Evolutionary conservation across 2,113 vertebrate species (phyloP).

Genomic region (Opisthocomus hoazin): DNA sequence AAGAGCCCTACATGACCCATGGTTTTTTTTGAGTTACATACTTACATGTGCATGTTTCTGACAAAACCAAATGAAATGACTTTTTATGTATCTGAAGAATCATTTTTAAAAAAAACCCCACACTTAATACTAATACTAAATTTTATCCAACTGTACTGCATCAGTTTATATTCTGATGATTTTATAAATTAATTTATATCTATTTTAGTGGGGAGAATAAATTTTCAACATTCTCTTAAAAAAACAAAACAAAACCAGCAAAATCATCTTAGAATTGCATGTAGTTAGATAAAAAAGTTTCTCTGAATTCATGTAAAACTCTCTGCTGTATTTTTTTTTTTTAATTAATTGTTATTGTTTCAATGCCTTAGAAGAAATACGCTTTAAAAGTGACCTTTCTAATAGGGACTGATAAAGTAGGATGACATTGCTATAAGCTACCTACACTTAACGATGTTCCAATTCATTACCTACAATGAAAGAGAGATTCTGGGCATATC

Average conservation of each 20-base stretch:
- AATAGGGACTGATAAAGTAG: not conserved
- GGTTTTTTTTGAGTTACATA: not conserved
- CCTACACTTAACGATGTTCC: not conserved
- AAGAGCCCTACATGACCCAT: not conserved
- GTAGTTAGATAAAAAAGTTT: not conserved
- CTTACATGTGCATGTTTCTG: not conserved
- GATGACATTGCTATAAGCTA: not conserved
- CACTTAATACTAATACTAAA: not conserved
- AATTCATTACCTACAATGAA: not conserved
- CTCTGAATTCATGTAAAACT: not conserved
- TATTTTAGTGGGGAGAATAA: not conserved
- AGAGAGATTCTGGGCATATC: not conserved
- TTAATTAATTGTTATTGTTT: not conserved
- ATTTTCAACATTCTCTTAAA: not conserved
- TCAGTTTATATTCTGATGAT: not conserved
- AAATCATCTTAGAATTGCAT: not conserved
- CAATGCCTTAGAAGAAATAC: not conserved
- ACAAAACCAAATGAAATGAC: not conserved
- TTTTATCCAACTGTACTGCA: not conserved
- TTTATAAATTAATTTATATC: not conserved
- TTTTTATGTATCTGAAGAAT: not conserved
- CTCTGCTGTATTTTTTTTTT: not conserved
- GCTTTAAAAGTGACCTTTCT: not conserved
- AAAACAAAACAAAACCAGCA: not conserved
- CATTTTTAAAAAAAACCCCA: rapidly evolving